Conservation (phyloP, 1,140 invertebrate species). For the Drosophila seguyi region DNA sequence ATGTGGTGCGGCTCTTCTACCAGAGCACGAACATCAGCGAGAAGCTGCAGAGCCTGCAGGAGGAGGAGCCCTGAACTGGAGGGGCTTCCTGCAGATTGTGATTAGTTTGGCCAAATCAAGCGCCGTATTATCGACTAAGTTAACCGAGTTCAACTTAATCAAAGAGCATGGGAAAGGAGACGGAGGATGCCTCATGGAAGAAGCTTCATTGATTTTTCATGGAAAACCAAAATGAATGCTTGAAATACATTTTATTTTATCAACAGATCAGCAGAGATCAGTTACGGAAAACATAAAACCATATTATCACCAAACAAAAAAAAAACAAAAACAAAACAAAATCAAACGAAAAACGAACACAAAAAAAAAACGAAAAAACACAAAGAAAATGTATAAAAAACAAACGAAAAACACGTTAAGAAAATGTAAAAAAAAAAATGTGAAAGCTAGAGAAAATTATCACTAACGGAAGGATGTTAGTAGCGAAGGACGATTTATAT, state of each 20-base stretch:
- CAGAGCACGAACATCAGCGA: constrained; percentile 75
- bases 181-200: constrained; percentile 43
- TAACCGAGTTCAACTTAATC: constrained; percentile 72
- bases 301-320: constrained; percentile 64
- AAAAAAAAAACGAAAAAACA: constrained; percentile 66
- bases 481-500: constrained; percentile 28
- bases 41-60: constrained; percentile 56
- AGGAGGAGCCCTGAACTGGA: constrained; percentile 28
- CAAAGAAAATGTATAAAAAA: constrained; percentile 49
- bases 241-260: constrained; percentile 31
- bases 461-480: constrained; percentile 63
- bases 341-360: constrained; percentile 54
- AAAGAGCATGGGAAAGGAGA: constrained; percentile 7
- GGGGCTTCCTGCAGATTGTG: constrained; percentile 48
- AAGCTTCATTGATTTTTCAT: constrained; percentile 78
- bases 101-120: constrained; percentile 64
- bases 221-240: constrained; percentile 72
- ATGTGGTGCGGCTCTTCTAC: constrained; percentile 74
- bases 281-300: constrained; percentile 29
- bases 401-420: constrained; percentile 53
- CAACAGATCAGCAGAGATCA: constrained; percentile 27
- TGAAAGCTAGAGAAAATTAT: constrained; percentile 59
- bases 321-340: constrained; percentile 54
- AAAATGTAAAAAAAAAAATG: constrained; percentile 49
- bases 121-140: constrained; percentile 72